These are phyloP conservation scores for Phrixothrix hirtus DNA, from an alignment of 2,888 invertebrate species.

Conservation along the genomic window DNA sequence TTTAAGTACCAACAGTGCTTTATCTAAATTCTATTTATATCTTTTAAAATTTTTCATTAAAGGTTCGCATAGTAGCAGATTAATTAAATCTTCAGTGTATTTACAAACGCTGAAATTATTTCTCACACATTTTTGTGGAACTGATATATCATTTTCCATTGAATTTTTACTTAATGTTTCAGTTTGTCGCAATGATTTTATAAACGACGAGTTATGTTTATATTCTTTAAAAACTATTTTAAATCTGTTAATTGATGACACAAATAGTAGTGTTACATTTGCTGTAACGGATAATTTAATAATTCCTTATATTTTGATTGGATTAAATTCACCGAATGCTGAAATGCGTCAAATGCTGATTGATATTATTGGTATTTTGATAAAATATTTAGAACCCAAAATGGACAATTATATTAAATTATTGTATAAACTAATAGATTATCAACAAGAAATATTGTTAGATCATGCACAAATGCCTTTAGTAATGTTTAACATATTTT, in stretches of 20 bases:
- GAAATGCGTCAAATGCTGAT: constrained; percentile 63
- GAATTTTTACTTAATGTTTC: constrained; percentile 64
- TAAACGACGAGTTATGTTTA: constrained; percentile 57
- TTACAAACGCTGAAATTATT: constrained; percentile 54
- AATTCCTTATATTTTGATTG: constrained; percentile 61
- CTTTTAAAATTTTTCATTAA: constrained; percentile 59
- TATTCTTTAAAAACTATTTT: constrained; percentile 53
- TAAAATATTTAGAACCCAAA: constrained; percentile 47
- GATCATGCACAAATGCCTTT: constrained; percentile 70
- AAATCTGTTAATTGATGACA: constrained; percentile 30
- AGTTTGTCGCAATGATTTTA: constrained; percentile 40
- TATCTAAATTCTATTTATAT: constrained; percentile 54
- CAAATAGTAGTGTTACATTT: constrained; percentile 47
- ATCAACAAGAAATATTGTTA: constrained; percentile 64
- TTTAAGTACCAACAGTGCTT: constrained; percentile 51
- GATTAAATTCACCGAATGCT: constrained; percentile 61
- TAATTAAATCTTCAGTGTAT: constrained; percentile 31
- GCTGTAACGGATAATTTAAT: constrained; percentile 55
- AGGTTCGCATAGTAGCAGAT: constrained; percentile 56
- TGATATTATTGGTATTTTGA: constrained; percentile 57
- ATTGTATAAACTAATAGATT: constrained; percentile 56
- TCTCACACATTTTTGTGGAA: constrained; percentile 56
- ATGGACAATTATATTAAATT: constrained; percentile 56
- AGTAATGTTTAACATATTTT: constrained; percentile 65
- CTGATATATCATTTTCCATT: constrained; percentile 56